Percentiles rank a stretch among this genome's conserved stretches.
Conservation (phyloP, 2,888 invertebrate genomes). For the Campoplex capitator region DNA sequence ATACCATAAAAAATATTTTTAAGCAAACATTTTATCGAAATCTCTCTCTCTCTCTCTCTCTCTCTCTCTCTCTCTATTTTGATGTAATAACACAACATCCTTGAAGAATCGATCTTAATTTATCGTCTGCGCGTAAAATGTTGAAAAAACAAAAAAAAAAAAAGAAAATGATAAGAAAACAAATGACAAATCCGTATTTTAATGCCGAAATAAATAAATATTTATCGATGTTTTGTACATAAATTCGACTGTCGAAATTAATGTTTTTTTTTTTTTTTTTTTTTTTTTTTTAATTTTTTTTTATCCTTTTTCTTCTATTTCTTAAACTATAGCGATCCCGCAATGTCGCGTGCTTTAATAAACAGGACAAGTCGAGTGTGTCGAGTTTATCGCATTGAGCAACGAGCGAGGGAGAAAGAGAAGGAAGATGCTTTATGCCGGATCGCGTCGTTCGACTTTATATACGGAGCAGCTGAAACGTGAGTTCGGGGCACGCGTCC, state of each 20-base stretch:
- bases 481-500: constrained; percentile 81
- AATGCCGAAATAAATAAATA: constrained; percentile 37
- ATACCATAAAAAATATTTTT: too few relatives aligned
- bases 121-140: neutral
- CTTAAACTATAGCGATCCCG: neutral
- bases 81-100: too few relatives aligned
- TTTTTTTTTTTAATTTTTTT: too few relatives aligned
- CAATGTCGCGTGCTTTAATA: constrained; percentile 13
- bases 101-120: neutral
- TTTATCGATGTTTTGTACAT: constrained; percentile 37
- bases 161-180: neutral
- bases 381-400: constrained; percentile 16
- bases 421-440: constrained; percentile 36
- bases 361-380: neutral
- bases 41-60: too few relatives aligned
- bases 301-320: neutral
- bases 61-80: too few relatives aligned
- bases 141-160: neutral
- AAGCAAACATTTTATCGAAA: neutral
- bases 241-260: neutral
- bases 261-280: neutral
- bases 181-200: constrained; percentile 20
- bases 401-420: constrained; percentile 15
- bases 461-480: constrained; percentile 64
- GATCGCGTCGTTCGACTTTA: constrained; percentile 50